phyloP scores from a whole-genome alignment of 1,140 invertebrate species.

The Drosophila sp. region DNA sequence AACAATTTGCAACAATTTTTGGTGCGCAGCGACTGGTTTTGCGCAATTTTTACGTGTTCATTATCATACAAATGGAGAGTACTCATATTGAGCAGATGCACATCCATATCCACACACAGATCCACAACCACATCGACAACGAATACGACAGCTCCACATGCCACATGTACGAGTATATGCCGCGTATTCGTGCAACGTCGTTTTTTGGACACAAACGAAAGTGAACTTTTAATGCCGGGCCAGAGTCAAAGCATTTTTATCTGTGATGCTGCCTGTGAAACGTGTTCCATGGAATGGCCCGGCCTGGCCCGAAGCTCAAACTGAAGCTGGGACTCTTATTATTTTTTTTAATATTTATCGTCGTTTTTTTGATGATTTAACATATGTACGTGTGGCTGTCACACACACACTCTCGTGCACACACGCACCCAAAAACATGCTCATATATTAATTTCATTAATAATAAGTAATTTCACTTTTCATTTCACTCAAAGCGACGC shows the following conservation, averaged over 20 bases:
- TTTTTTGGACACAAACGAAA: conserved; percentile 80
- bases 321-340: conserved; percentile 33
- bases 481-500: conserved; percentile 66
- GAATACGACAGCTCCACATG: too few relatives aligned
- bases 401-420: conserved; percentile 52
- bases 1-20: conserved; percentile 78
- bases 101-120: conserved; percentile 10
- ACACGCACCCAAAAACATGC: conserved; percentile 56
- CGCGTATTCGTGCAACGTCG: conserved; percentile 39
- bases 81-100: conserved; percentile 40
- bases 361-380: conserved; percentile 80
- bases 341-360: conserved; percentile 64
- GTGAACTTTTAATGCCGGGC: conserved; percentile 75
- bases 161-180: conserved; percentile 21
- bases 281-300: conserved; percentile 67
- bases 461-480: conserved; percentile 83
- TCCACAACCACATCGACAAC: too few relatives aligned
- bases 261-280: conserved; percentile 54
- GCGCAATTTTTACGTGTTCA: conserved; percentile 73
- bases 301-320: conserved; percentile 22
- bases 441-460: conserved; percentile 83
- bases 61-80: conserved; percentile 71
- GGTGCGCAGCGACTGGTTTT: conserved; percentile 72
- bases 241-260: conserved; percentile 66
- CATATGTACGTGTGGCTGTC: conserved; percentile 81